phyloP scores from a whole-genome alignment of 2,888 invertebrate species.

The Parelbella ahira region DNA sequence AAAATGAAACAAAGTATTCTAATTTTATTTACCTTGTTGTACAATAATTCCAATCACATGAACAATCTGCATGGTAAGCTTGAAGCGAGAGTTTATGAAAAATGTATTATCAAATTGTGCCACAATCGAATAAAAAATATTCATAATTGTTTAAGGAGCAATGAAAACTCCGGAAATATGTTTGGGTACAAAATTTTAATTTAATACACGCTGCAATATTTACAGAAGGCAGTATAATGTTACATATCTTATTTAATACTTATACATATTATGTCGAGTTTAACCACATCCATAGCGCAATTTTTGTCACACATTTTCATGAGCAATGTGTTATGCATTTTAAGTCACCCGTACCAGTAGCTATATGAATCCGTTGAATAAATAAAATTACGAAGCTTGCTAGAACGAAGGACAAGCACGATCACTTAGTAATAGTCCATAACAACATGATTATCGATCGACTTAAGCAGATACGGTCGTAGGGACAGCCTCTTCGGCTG shows the following conservation, averaged over 20 bases:
- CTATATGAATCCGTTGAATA: slow-evolving; percentile 20
- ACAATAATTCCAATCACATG: no score
- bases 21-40: no score
- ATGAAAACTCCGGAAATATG: not conserved
- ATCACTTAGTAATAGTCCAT: no score
- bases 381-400: no score
- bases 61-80: no score
- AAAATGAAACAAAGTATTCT: not conserved
- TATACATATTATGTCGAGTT: slow-evolving; percentile 16
- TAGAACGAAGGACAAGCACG: no score
- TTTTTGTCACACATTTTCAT: slow-evolving; percentile 25
- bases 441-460: no score
- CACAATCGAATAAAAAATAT: no score
- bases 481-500: slow-evolving; percentile 27
- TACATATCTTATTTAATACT: slow-evolving; percentile 29
- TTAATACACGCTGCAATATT: slow-evolving; percentile 22
- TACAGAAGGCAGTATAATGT: slow-evolving; percentile 23
- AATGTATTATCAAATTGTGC: no score
- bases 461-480: slow-evolving; percentile 32
- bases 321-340: slow-evolving; percentile 22
- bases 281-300: slow-evolving; percentile 26
- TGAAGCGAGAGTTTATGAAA: no score
- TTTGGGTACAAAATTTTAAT: slow-evolving; percentile 13
- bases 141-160: no score
- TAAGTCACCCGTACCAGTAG: slow-evolving; percentile 23